A percentile compares a stretch with the other conserved stretches of the same genome.
Evolutionary conservation across 1,140 invertebrate species (phyloP).

Genomic region (Caerostris darwini): DNA sequence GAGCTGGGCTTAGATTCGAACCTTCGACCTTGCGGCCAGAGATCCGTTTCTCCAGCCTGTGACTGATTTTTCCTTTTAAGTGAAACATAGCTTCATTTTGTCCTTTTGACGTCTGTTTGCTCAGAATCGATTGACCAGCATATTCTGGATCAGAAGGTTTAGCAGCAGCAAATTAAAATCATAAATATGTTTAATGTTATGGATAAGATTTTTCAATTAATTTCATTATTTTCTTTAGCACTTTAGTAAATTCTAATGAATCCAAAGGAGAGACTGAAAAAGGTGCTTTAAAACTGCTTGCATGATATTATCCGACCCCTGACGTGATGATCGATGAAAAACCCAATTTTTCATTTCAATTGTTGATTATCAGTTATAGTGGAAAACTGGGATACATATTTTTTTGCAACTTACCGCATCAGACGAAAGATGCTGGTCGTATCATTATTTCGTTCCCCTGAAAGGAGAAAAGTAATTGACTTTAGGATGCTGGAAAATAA

Average conservation of each 20-base stretch:
- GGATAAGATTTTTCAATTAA: background rate
- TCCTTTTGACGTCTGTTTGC: no score
- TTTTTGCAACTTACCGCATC: background rate
- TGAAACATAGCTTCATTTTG: no score
- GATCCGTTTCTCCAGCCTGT: no score
- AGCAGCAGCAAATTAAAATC: no score
- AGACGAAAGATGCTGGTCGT: background rate
- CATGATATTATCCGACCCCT: background rate
- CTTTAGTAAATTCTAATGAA: no score
- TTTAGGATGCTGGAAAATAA: slow-evolving; percentile 47
- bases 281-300: background rate
- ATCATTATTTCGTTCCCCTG: slow-evolving; percentile 28
- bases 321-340: background rate
- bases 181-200: no score
- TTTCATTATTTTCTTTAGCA: background rate
- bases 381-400: slow-evolving; percentile 6
- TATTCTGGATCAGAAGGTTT: no score
- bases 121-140: no score
- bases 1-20: no score
- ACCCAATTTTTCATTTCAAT: background rate
- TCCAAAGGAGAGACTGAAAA: background rate
- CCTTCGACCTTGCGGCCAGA: no score
- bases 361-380: slow-evolving; percentile 38
- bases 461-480: slow-evolving; percentile 52
- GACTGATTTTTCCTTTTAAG: no score